Percentiles rank a stretch among this genome's conserved stretches.
Conservation (phyloP, 2,113 vertebrate genomes). For the Siniperca chuatsi region DNA sequence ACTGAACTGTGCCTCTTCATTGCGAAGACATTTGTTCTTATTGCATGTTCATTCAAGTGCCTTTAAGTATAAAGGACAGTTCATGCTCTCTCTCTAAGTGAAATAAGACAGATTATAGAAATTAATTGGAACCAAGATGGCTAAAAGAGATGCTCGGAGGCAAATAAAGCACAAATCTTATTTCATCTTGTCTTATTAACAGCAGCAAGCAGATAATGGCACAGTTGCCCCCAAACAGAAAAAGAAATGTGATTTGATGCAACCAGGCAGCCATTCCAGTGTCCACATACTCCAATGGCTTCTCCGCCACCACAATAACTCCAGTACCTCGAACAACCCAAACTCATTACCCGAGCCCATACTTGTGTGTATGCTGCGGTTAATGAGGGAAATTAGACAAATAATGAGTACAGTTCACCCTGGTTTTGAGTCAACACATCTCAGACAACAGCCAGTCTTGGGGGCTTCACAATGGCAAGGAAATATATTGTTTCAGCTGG, state of each 20-base stretch:
- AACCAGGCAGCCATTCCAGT: constrained; percentile 47
- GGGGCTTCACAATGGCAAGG: constrained; percentile 33
- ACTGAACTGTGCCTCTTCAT: background rate
- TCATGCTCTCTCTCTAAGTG: constrained; percentile 21
- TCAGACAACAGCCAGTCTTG: constrained; percentile 51
- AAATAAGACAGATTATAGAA: constrained; percentile 56
- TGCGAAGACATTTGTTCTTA: constrained; percentile 42
- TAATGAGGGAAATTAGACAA: constrained; percentile 71
- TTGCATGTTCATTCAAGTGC: constrained; percentile 40
- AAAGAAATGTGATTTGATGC: constrained; percentile 64
- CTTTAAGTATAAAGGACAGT: constrained; percentile 55
- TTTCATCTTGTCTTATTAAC: constrained; percentile 69
- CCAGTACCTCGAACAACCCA: constrained; percentile 18
- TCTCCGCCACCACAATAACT: constrained; percentile 42
- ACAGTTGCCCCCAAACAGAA: constrained; percentile 39
- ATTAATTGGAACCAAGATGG: constrained; percentile 46
- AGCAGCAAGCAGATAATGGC: constrained; percentile 35
- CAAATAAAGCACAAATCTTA: constrained; percentile 64
- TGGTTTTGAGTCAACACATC: constrained; percentile 68
- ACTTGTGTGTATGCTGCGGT: constrained; percentile 34
- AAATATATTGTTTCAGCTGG: constrained; percentile 57
- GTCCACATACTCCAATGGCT: constrained; percentile 50
- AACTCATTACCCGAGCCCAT: constrained; percentile 49
- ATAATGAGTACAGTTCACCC: constrained; percentile 52
- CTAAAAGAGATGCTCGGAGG: constrained; percentile 60